Conservation (phyloP, 2,888 invertebrate genomes). For the Oasisia sp. region DNA sequence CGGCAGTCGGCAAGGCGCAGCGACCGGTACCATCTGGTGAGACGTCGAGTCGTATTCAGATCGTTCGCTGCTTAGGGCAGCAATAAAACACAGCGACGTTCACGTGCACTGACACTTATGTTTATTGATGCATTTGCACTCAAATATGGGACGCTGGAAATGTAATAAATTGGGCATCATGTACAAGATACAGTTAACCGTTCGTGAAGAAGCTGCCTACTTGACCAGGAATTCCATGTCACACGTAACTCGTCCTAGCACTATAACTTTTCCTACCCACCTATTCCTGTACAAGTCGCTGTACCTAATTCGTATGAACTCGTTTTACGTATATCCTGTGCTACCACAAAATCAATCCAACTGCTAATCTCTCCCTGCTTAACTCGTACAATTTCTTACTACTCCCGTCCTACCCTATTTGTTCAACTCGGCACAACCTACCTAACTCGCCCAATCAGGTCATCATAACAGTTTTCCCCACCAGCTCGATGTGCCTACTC, state of each 20-base stretch:
- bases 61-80: background rate
- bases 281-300: too few relatives aligned
- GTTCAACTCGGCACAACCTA: background rate
- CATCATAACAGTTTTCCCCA: background rate
- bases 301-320: too few relatives aligned
- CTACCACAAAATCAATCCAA: too few relatives aligned
- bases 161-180: background rate
- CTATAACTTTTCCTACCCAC: too few relatives aligned
- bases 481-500: background rate
- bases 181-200: background rate
- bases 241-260: too few relatives aligned
- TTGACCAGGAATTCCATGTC: too few relatives aligned
- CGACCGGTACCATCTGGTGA: background rate
- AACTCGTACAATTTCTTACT: background rate
- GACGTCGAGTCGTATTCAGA: background rate
- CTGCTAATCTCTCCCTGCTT: background rate
- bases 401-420: background rate
- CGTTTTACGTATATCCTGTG: too few relatives aligned
- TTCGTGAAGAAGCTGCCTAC: background rate
- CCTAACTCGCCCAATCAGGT: background rate
- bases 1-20: background rate
- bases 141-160: background rate
- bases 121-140: slow-evolving; percentile 17
- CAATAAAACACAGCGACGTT: slow-evolving; percentile 7
- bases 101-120: background rate